Evolutionary conservation across 2,797 vertebrate species (phyloP).

Genomic region (Sebastes trivittatus): DNA sequence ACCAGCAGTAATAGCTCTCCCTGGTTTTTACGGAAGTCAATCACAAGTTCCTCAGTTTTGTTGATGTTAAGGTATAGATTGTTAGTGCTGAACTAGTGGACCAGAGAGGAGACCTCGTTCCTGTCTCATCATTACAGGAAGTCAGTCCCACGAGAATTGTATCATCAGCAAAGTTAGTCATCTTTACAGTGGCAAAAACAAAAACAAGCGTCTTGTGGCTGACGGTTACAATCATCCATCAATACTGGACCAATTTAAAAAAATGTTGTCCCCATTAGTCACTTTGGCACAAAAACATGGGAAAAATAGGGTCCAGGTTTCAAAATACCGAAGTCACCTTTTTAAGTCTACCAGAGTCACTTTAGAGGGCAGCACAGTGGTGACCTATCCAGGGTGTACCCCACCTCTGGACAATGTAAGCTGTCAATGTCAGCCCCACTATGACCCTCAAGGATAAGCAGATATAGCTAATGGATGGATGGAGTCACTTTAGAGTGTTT

Average conservation of each 20-base stretch:
- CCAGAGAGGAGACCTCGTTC: neutral
- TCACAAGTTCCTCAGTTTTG: neutral
- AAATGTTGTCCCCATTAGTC: neutral
- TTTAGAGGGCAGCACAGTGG: too few relatives aligned
- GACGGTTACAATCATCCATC: neutral
- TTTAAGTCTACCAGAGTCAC: too few relatives aligned
- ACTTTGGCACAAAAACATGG: neutral
- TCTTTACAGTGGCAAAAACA: too few relatives aligned
- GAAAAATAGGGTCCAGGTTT: too few relatives aligned
- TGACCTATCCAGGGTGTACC: too few relatives aligned
- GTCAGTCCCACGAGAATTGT: neutral
- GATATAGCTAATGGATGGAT: neutral
- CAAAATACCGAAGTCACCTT: too few relatives aligned
- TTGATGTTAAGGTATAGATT: neutral
- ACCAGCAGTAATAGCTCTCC: too few relatives aligned
- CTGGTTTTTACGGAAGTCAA: neutral
- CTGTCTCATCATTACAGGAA: neutral
- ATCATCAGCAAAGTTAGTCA: neutral
- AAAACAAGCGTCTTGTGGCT: neutral
- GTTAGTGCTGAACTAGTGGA: neutral
- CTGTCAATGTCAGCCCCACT: too few relatives aligned
- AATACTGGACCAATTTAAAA: neutral
- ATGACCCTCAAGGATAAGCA: neutral
- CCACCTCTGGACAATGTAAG: too few relatives aligned
- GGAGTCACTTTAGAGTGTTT: neutral